Base-by-base conservation (phyloP, 2,113 vertebrate species). In the Aepyceros melampus region DNA sequence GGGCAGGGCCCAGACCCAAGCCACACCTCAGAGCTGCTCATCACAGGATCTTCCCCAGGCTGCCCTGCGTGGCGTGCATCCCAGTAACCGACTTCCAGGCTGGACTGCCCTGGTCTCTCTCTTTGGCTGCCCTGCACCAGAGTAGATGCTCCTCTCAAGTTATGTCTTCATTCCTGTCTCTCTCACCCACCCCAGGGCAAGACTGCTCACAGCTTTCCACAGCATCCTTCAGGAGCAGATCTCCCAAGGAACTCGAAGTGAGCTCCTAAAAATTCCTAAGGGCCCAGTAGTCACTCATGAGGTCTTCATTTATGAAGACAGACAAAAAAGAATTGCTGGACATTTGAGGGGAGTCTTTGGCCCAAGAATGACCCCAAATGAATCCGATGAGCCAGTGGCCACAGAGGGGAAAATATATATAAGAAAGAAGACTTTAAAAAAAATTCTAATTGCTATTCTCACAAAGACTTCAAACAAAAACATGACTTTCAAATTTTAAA, bases 401-500 rank as follows among this genome's bases (percentile, higher is more conserved):
- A 23, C 58, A 33, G 27, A 17, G 71, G 23, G 40, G 31, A 2
- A 31, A 40, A 55, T 21, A 74, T 40, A 51, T 51, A 1, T 10
- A 40, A 93, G 82, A 43, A 87, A 45, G 12, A 40, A 40, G 58
- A 53, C 33, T 78, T 89, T 13, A 0, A 4, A 47, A 33, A 12
- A 49, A 67, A n/a, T 33, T 74, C 45, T 71, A 49, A 56, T 93
- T 84, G 53, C 62, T 67, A 3, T 67, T 51, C 31, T 96, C 67
- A 78, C 55, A 55, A 90, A 87, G 74, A 87, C 33, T 53, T 78
- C 40, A 85, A 96, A 67, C 49, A 84, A 89, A 92, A 84, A 86
- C 21, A n/a, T 43, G 47, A 49, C 64, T 88, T 85, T 91, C 21
- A 27, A 56, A 89, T 89, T 91, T 92, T 85, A 97, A 94, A 91